phyloP scores from a whole-genome alignment of 92 coral and sea anemone genomes.

The Phenganax stokvisi region DNA sequence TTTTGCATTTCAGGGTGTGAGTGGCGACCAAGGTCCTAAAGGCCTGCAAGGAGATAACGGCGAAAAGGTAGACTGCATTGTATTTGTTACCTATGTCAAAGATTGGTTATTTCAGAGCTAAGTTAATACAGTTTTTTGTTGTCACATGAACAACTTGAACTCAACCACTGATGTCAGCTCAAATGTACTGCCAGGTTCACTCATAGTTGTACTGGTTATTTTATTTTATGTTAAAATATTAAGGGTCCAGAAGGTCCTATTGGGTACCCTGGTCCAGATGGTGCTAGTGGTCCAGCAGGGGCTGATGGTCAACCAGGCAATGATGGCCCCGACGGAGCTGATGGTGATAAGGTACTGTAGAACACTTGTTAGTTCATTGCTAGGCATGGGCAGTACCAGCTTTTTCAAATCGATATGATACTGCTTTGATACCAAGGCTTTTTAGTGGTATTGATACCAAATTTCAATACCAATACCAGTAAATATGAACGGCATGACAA shows the following conservation, averaged over 20 bases:
- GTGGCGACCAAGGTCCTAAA: slow-evolving; percentile 22
- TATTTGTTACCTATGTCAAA: background rate
- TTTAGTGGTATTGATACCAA: too few relatives aligned
- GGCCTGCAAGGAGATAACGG: slow-evolving; percentile 7
- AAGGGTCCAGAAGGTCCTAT: slow-evolving; percentile 24
- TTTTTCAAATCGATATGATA: too few relatives aligned
- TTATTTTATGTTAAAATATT: background rate
- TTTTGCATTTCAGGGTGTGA: slow-evolving; percentile 6
- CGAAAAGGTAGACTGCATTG: background rate
- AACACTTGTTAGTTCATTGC: background rate
- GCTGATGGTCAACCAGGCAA: background rate
- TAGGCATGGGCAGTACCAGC: background rate
- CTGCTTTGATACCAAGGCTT: too few relatives aligned
- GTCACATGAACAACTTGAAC: too few relatives aligned
- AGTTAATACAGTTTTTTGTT: too few relatives aligned
- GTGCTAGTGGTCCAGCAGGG: slow-evolving; percentile 23
- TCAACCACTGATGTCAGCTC: too few relatives aligned
- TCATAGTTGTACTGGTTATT: too few relatives aligned
- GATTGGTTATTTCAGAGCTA: background rate
- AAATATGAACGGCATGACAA: too few relatives aligned
- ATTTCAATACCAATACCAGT: too few relatives aligned
- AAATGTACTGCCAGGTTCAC: too few relatives aligned
- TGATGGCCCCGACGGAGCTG: slow-evolving; percentile 11
- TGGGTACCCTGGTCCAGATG: slow-evolving; percentile 14
- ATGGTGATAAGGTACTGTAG: background rate